Base-by-base conservation (phyloP, 2,113 vertebrate species). In the Lamprotornis superbus region DNA sequence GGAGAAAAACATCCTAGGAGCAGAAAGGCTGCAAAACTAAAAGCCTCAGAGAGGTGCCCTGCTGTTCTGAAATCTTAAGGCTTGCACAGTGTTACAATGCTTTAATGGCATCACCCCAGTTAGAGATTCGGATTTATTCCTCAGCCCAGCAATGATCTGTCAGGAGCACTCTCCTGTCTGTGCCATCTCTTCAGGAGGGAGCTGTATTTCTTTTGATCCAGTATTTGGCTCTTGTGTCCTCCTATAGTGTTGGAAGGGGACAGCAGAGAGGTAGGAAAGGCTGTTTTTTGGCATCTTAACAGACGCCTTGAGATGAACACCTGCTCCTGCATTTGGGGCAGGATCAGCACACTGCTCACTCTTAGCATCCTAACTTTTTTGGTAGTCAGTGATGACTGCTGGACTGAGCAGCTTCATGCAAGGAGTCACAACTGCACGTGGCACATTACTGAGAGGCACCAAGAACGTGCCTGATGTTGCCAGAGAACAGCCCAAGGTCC, bases 1-100 rank as follows among this genome's bases (percentile, higher is more conserved):
- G 97, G 89, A 85, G 91, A 76, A 95, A 63, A 74, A 87, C 49
- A 65, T 91, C 59, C 44, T 19, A 83, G 75, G 50, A 89, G 65
- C 50, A 49, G 33, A 40, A 76, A 75, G 27, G 57, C 89, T 94
- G 42, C 64, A 71, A 92, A 90, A 37, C 31, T 33, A 8, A 70
- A 77, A 69, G 61, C 12, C 37, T 31, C 74, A 57, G 22, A 64
- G 52, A 64, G 57, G 18, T 63, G 40, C 49, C 65, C 49, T 76
- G 64, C 70, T 86, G 46, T 83, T 84, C 60, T 71, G 31, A 63
- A 80, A 70, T 44, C 89, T 33, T 52, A 37, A 10, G 31, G 68
- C 37, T 92, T 91, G 42, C 82, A 80, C n/a, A 11, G 27, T 55
- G 42, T 77, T 75, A 75, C 75, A 68, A 4, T 63, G 73, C 52